These are phyloP conservation scores for Rhinoptilus africanus DNA, from an alignment of 2,113 vertebrate species.

Conservation along the genomic window DNA sequence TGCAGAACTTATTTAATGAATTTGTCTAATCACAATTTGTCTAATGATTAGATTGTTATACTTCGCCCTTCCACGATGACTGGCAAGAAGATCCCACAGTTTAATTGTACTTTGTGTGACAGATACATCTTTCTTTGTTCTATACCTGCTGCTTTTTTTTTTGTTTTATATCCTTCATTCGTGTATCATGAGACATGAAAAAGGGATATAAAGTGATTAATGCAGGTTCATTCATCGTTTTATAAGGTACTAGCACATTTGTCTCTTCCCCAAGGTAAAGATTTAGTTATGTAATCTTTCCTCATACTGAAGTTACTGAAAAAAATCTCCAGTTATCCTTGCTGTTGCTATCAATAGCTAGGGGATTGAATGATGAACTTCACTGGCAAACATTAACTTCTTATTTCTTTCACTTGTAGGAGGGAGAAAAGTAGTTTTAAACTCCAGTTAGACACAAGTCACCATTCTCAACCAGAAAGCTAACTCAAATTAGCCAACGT, in stretches of 20 bases:
- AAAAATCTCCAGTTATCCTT: not conserved
- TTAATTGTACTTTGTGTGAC: not conserved
- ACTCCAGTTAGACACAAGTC: not conserved
- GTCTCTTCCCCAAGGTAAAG: not conserved
- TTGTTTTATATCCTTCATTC: not conserved
- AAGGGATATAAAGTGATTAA: not conserved
- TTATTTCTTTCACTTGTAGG: not conserved
- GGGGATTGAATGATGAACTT: not conserved
- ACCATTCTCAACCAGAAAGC: not conserved
- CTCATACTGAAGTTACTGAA: not conserved
- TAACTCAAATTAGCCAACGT: rapidly evolving
- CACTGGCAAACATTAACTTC: not conserved
- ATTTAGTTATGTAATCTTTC: not conserved
- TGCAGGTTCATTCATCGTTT: not conserved
- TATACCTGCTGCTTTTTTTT: not conserved
- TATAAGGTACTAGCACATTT: not conserved
- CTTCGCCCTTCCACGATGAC: not conserved
- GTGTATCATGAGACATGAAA: not conserved
- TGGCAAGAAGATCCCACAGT: not conserved
- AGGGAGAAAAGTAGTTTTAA: not conserved
- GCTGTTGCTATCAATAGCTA: not conserved
- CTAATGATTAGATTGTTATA: not conserved
- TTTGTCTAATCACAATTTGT: not conserved
- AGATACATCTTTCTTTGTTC: not conserved
- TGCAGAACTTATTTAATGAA: not conserved